Evolutionary conservation across 2,797 vertebrate species (phyloP).

Genomic region (Odontamblyopus rebecca): DNA sequence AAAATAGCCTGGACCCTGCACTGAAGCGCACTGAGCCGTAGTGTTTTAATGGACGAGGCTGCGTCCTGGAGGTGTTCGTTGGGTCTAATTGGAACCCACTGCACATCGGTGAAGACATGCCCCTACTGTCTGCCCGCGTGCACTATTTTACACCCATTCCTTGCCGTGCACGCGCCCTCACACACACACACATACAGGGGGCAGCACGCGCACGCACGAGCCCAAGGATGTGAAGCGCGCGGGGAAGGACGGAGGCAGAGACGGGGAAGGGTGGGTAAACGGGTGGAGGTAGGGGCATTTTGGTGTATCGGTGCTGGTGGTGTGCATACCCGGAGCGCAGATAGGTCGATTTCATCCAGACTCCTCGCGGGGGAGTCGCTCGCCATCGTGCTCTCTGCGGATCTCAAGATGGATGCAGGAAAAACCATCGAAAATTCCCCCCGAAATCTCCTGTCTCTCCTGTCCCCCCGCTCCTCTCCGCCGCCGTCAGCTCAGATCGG

Average conservation of each 20-base stretch:
- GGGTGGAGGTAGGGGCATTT: neutral
- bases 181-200: neutral
- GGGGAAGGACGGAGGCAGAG: neutral
- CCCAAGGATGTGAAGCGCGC: neutral
- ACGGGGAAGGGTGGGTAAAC: neutral
- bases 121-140: conserved; percentile 29
- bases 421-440: conserved; percentile 59
- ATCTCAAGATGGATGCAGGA: conserved; percentile 70
- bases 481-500: conserved; percentile 1
- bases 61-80: neutral
- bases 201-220: neutral
- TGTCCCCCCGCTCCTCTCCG: neutral
- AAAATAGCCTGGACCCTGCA: neutral
- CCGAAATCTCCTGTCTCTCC: conserved; percentile 2
- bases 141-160: conserved; percentile 11
- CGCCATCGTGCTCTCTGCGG: conserved; percentile 85
- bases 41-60: neutral
- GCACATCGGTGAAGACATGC: conserved; percentile 5
- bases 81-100: conserved; percentile 7
- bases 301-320: neutral
- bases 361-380: conserved; percentile 96
- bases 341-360: conserved; percentile 97
- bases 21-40: neutral
- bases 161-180: neutral
- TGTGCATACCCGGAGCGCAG: conserved; percentile 87